Evolutionary conservation across 2,888 invertebrate species (phyloP), one percentile per base, ranked within the genome.

Genomic region (Sminthurinus aureus): DNA sequence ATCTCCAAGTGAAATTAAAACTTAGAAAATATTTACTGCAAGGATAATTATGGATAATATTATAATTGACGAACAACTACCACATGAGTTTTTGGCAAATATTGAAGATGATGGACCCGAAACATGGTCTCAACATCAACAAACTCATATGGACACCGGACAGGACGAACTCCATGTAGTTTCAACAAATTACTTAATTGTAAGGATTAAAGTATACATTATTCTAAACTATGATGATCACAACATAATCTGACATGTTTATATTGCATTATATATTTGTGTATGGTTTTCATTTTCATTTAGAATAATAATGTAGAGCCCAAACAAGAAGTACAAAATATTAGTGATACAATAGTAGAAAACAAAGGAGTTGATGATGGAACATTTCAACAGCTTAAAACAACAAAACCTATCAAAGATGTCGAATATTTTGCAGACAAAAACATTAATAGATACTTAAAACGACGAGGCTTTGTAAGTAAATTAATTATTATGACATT

Each of bases 391-490:
- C 51, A 75, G 20, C 50, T 50, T 8, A 13, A 58, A 2, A 58
- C 15, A 71, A 22, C 4, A 24, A 71, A 71, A 71, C 13, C 71
- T 26, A 52, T 81, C 18, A 87, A 87, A 79, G 77, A 81, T 79
- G 85, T 86, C 9, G 85, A 86, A n/a, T 85, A 85, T 74, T 88
- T 87, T 79, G 84, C 84, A 8, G 76, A 83, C 6, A 74, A 83
- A 51, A 87, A 85, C 73, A 83, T 88, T 52, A 83, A 85, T 22
- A 85, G 83, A 74, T 87, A 88, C 80, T 79, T 88, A 69, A 85
- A 85, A 51, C 79, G 82, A 50, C 71, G 86, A 50, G 87, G 87
- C 20, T 88, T 85, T 82, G 88, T 88, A 85, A 83, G 84, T 84
- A 20, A 51, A 51, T 79, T 51, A 18, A 18, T n/a, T n/a, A n/a